Evolutionary conservation across 2,888 invertebrate genomes (phyloP).

Genomic region (Glomeris marginata): DNA sequence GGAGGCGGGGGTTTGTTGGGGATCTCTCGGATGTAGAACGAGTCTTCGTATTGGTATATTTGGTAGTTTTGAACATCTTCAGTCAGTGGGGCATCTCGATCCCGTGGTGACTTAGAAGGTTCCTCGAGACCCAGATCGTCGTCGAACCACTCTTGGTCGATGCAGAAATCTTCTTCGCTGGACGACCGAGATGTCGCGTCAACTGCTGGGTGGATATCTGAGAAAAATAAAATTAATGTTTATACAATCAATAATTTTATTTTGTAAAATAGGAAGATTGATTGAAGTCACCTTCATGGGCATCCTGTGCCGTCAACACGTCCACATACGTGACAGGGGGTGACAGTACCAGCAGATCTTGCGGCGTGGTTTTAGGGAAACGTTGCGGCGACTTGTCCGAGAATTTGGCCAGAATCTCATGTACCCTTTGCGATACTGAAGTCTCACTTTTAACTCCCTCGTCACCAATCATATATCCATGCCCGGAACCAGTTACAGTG

Average conservation of each 20-base stretch:
- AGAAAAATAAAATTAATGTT: no score
- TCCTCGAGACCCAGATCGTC: conserved; percentile 26
- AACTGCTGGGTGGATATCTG: no score
- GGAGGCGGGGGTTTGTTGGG: conserved; percentile 63
- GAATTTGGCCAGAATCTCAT: conserved; percentile 9
- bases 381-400: conserved; percentile 1
- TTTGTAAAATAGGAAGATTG: no score
- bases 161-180: no score
- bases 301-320: conserved; percentile 1
- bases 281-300: no score
- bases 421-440: conserved; percentile 6
- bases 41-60: conserved; percentile 21
- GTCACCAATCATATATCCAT: no score
- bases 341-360: conserved; percentile 9
- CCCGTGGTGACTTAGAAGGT: conserved; percentile 30
- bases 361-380: background rate
- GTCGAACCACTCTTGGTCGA: conserved; percentile 25
- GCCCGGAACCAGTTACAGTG: no score
- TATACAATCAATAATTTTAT: no score
- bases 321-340: conserved; percentile 5
- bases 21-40: conserved; percentile 45
- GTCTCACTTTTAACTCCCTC: background rate
- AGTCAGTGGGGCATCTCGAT: conserved; percentile 45
- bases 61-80: conserved; percentile 35
- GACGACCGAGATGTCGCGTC: no score